phyloP scores from a whole-genome alignment of 2,888 invertebrate genomes.

The Drosophila anceps region DNA sequence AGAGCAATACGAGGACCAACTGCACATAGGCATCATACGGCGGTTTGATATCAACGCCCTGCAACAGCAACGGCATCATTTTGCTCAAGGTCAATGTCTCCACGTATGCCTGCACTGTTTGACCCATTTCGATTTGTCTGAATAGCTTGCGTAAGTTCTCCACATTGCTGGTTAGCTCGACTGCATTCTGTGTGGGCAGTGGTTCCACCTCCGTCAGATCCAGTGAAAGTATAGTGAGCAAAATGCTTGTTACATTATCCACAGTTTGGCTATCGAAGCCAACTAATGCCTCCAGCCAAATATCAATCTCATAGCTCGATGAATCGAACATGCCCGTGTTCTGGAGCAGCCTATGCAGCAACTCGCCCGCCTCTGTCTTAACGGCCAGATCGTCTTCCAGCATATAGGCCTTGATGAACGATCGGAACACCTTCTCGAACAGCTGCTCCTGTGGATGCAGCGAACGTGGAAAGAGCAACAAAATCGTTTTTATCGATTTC shows the following conservation, averaged over 20 bases:
- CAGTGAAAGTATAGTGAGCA: slow-evolving; percentile 67
- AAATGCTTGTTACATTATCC: slow-evolving; percentile 72
- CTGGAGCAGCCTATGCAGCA: slow-evolving; percentile 87
- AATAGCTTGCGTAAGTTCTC: slow-evolving; percentile 82
- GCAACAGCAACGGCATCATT: slow-evolving; percentile 82
- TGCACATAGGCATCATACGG: slow-evolving; percentile 85
- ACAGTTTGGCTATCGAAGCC: slow-evolving; percentile 69
- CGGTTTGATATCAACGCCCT: slow-evolving; percentile 76
- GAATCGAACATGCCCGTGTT: slow-evolving; percentile 89
- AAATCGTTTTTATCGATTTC: slow-evolving; percentile 84
- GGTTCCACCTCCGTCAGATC: slow-evolving; percentile 62
- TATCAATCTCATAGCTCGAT: slow-evolving; percentile 87
- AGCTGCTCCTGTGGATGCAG: slow-evolving; percentile 86
- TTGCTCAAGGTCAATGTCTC: slow-evolving; percentile 83
- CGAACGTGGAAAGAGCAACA: slow-evolving; percentile 86
- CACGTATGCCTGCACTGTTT: slow-evolving; percentile 82
- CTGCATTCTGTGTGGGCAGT: slow-evolving; percentile 27
- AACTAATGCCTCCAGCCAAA: slow-evolving; percentile 87
- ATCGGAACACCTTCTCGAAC: slow-evolving; percentile 87
- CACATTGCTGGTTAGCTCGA: slow-evolving; percentile 53
- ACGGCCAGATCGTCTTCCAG: slow-evolving; percentile 79
- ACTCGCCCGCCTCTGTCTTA: slow-evolving; percentile 86
- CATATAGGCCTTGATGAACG: slow-evolving; percentile 87
- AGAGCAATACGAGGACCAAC: slow-evolving; percentile 82
- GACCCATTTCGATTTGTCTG: slow-evolving; percentile 84